Conservation (phyloP, 2,113 vertebrate species). For the Orycteropus afer region DNA sequence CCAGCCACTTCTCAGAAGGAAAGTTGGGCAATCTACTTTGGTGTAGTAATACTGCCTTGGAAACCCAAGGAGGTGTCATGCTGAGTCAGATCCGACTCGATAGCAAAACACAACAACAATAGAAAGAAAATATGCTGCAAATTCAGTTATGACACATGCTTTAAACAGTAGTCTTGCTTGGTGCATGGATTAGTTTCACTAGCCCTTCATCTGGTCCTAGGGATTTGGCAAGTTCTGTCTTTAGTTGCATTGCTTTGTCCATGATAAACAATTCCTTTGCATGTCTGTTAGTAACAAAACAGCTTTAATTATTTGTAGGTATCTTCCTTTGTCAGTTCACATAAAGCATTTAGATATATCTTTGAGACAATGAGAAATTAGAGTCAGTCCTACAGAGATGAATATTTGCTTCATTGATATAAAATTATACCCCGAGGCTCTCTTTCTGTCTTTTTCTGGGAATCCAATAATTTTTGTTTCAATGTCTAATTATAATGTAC, state of each 20-base stretch:
- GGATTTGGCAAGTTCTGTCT: not conserved
- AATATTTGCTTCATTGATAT: constrained; percentile 39
- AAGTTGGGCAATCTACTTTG: too few species aligned
- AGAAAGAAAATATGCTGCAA: constrained; percentile 27
- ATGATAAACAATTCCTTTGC: not conserved
- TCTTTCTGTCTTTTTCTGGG: constrained; percentile 32
- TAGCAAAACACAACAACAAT: not conserved
- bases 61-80: too few species aligned
- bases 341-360: not conserved
- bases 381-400: not conserved
- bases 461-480: not conserved
- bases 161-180: not conserved
- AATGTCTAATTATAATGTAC: not conserved
- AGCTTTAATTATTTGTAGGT: not conserved
- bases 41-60: too few species aligned
- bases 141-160: not conserved
- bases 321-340: not conserved
- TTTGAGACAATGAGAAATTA: constrained; percentile 16
- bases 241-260: not conserved
- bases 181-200: not conserved
- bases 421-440: not conserved
- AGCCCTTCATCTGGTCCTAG: not conserved
- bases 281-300: constrained; percentile 12
- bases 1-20: too few species aligned
- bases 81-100: too few species aligned